Conservation (phyloP, 1,140 invertebrate species). For the Drosophila lacertosa region DNA sequence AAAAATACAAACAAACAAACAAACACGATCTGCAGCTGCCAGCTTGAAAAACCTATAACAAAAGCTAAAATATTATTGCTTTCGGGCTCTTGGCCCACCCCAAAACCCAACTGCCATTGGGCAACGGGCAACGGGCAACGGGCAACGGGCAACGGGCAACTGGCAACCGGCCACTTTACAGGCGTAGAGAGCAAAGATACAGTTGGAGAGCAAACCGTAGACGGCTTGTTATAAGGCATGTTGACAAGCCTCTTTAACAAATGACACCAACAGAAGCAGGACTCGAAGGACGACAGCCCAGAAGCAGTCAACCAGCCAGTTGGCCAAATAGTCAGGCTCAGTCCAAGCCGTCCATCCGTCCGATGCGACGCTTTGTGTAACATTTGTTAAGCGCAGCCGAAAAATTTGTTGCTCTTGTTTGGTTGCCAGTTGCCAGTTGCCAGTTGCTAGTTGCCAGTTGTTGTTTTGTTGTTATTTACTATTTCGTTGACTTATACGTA, state of each 20-base stretch:
- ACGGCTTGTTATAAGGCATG: slow-evolving; percentile 80
- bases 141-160: slow-evolving; percentile 6
- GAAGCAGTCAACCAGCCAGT: slow-evolving; percentile 40
- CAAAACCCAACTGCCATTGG: neutral
- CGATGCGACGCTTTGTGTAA: slow-evolving; percentile 59
- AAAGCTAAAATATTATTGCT: slow-evolving; percentile 81
- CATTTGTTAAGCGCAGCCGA: slow-evolving; percentile 72
- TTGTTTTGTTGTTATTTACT: slow-evolving; percentile 72
- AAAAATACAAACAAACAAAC: slow-evolving; percentile 73
- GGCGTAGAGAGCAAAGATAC: slow-evolving; percentile 22
- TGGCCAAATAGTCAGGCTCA: slow-evolving; percentile 65
- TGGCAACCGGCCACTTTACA: slow-evolving; percentile 43
- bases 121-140: neutral
- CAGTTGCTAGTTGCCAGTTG: slow-evolving; percentile 31
- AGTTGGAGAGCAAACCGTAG: slow-evolving; percentile 57
- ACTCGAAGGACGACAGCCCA: slow-evolving; percentile 33
- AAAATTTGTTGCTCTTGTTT: slow-evolving; percentile 70
- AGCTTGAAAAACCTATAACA: slow-evolving; percentile 72
- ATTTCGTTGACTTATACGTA: slow-evolving; percentile 59
- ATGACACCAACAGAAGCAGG: slow-evolving; percentile 77
- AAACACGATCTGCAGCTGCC: slow-evolving; percentile 31
- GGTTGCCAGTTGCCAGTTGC: slow-evolving; percentile 52
- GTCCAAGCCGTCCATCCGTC: slow-evolving; percentile 23
- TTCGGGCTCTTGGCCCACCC: slow-evolving; percentile 39
- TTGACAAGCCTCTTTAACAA: slow-evolving; percentile 83